Percentiles rank a stretch among this genome's conserved stretches.
These are phyloP conservation scores for Hofmannophila pseudospretella DNA, from an alignment of 2,888 invertebrate genomes.

Conservation along the genomic window DNA sequence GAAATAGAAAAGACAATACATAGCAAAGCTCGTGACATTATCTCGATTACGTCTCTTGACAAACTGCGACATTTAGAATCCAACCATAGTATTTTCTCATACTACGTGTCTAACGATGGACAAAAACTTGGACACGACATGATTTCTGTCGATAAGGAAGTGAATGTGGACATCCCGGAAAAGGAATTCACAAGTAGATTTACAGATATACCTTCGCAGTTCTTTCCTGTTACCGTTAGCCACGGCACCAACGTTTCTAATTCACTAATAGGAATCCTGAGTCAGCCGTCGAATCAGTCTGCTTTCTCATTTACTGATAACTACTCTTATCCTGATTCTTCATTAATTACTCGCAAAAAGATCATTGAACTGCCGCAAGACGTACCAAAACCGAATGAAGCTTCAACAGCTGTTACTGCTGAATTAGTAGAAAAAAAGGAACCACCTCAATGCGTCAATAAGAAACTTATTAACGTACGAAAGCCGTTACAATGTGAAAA, in stretches of 20 bases:
- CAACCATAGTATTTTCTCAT: slow-evolving; percentile 35
- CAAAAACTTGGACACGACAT: slow-evolving; percentile 2
- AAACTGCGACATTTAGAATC: slow-evolving; percentile 39
- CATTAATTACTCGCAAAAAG: slow-evolving; percentile 10
- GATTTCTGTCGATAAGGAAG: slow-evolving; percentile 40
- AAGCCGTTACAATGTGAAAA: too few species aligned
- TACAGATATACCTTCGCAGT: slow-evolving; percentile 41
- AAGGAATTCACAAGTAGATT: slow-evolving; percentile 30
- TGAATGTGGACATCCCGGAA: slow-evolving; percentile 15
- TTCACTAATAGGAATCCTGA: slow-evolving; percentile 32
- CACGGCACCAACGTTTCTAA: slow-evolving; percentile 32
- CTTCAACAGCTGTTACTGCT: too few species aligned
- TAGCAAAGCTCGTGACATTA: slow-evolving; percentile 24
- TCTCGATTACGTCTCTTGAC: slow-evolving; percentile 42
- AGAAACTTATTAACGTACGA: too few species aligned
- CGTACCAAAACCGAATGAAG: slow-evolving; percentile 5
- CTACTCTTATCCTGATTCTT: background rate
- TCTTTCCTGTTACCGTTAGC: slow-evolving; percentile 27
- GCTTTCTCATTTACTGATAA: slow-evolving; percentile 21
- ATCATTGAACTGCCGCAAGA: slow-evolving; percentile 24
- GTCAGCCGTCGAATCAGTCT: slow-evolving; percentile 37
- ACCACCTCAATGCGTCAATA: background rate
- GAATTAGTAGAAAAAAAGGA: too few species aligned
- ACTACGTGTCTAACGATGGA: slow-evolving; percentile 31
- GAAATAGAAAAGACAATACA: slow-evolving; percentile 22